phyloP scores from a whole-genome alignment of 1,140 invertebrate genomes.

The Doryteuthis pealeii region DNA sequence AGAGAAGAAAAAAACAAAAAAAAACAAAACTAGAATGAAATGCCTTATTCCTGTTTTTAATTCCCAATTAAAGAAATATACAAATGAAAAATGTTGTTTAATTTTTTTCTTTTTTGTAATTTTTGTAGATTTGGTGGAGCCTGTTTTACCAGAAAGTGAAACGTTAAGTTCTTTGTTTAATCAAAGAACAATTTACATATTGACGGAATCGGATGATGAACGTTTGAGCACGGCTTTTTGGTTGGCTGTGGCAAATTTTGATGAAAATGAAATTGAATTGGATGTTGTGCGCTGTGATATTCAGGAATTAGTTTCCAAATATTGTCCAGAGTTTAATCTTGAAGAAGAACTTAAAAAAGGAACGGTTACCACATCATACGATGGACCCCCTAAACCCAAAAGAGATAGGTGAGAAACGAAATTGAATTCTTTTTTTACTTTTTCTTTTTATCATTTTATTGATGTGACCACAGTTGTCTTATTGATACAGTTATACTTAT shows the following conservation, averaged over 20 bases:
- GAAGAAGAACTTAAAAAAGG: constrained; percentile 64
- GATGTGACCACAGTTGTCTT: too few species aligned
- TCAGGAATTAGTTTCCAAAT: constrained; percentile 68
- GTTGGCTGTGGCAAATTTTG: constrained; percentile 65
- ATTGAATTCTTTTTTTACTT: too few species aligned
- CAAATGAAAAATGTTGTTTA: too few species aligned
- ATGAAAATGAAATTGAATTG: constrained; percentile 58
- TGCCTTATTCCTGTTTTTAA: too few species aligned
- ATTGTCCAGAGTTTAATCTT: constrained; percentile 70
- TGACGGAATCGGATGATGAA: constrained; percentile 69
- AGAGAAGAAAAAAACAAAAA: too few species aligned
- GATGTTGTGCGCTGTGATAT: constrained; percentile 52
- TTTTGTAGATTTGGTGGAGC: constrained; percentile 32
- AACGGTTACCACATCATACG: constrained; percentile 30
- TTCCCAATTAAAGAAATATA: too few species aligned
- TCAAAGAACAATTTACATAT: constrained; percentile 69
- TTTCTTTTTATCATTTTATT: too few species aligned
- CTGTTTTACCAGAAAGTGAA: constrained; percentile 68
- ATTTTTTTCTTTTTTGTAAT: constrained; percentile 7
- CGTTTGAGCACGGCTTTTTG: constrained; percentile 73
- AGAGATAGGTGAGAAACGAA: constrained; percentile 23
- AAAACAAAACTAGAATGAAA: too few species aligned
- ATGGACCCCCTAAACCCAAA: constrained; percentile 38
- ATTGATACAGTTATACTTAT: too few species aligned
- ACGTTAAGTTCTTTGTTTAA: constrained; percentile 76